Evolutionary conservation across 2,797 vertebrate genomes (phyloP).

Genomic region (Merluccius polli): DNA sequence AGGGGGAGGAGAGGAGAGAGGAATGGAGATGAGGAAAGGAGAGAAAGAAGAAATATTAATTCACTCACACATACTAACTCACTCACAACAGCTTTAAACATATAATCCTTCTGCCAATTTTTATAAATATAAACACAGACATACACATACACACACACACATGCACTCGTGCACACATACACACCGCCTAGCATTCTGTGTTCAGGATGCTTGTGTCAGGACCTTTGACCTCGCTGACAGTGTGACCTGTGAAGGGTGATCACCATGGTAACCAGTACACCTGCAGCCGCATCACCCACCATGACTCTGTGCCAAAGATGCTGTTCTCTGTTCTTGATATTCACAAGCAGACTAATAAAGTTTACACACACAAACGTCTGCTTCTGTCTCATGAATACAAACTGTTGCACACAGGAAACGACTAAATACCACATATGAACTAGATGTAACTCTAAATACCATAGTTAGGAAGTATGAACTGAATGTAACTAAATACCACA

Average conservation of each 20-base stretch:
- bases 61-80: neutral
- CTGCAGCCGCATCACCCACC: neutral
- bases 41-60: neutral
- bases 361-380: neutral
- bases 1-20: conserved; percentile 9
- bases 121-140: neutral
- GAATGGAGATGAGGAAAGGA: conserved; percentile 5
- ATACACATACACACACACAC: neutral
- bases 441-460: no score
- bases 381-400: neutral
- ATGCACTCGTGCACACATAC: neutral
- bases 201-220: neutral
- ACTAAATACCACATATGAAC: neutral
- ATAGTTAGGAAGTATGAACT: no score
- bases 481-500: no score
- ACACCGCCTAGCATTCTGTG: neutral
- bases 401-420: neutral
- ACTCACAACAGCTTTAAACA: neutral
- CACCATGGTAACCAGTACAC: neutral
- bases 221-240: neutral
- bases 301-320: neutral
- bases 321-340: neutral
- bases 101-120: neutral
- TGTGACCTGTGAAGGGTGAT: neutral
- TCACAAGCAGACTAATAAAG: conserved; percentile 4